Percentiles rank a stretch among this genome's conserved stretches.
phyloP scores from a whole-genome alignment of 2,888 invertebrate genomes.

The Zhuqinia jingwanae region DNA sequence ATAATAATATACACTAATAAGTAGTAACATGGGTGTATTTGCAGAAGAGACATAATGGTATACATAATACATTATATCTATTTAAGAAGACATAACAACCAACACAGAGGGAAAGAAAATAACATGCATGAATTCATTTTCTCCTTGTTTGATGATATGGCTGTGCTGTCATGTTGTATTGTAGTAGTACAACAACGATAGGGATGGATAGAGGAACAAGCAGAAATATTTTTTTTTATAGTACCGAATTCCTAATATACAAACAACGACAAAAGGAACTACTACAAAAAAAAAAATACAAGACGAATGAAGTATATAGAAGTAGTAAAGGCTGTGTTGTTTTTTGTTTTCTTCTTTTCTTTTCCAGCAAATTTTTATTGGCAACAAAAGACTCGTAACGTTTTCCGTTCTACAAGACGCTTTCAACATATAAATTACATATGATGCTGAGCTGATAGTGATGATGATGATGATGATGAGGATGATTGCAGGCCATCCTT shows the following conservation, averaged over 20 bases:
- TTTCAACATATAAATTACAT: slow-evolving; percentile 62
- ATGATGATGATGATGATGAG: slow-evolving; percentile 2
- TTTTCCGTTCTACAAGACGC: slow-evolving; percentile 56
- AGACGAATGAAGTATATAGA: too few relatives aligned
- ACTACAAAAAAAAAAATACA: background rate
- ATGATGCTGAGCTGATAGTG: too few relatives aligned
- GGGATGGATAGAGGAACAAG: background rate
- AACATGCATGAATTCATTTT: slow-evolving; percentile 53
- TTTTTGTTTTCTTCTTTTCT: slow-evolving; percentile 50
- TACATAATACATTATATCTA: slow-evolving; percentile 34
- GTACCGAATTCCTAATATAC: too few relatives aligned
- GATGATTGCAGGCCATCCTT: slow-evolving; percentile 6
- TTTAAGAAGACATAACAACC: slow-evolving; percentile 23
- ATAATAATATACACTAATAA: background rate
- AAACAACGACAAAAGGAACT: slow-evolving; percentile 8
- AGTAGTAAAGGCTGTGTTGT: too few relatives aligned
- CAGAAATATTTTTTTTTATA: too few relatives aligned
- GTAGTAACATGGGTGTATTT: too few relatives aligned
- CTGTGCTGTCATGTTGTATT: too few relatives aligned
- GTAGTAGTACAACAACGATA: background rate
- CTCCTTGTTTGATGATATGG: slow-evolving; percentile 23
- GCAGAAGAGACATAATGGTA: background rate
- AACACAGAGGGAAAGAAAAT: slow-evolving; percentile 1
- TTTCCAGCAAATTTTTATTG: slow-evolving; percentile 61
- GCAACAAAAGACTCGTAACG: slow-evolving; percentile 68